Conservation (phyloP, 2,888 invertebrate genomes). For the Polydrusus tereticollis region DNA sequence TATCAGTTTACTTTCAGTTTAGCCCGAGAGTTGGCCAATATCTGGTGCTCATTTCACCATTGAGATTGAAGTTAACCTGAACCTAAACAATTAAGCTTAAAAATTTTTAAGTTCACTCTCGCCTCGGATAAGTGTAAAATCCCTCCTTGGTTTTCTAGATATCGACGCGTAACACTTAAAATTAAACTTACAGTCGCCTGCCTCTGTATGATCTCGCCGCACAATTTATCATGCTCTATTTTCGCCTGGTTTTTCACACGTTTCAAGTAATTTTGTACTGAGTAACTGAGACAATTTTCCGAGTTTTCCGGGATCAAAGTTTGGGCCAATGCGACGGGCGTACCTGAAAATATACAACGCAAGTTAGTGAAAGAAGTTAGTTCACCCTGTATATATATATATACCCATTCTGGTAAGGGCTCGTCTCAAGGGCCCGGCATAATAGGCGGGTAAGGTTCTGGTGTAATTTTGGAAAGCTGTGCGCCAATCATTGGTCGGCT, state of each 20-base stretch:
- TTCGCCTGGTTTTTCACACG: conserved; percentile 95
- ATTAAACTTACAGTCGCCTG: conserved; percentile 66
- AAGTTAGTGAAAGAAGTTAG: not conserved
- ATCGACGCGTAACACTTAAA: too few species aligned
- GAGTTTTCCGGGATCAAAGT: conserved; percentile 91
- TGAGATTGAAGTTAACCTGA: too few species aligned
- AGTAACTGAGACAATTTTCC: conserved; percentile 93
- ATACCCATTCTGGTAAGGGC: conserved; percentile 90
- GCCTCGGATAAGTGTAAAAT: too few species aligned
- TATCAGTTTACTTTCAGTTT: too few species aligned
- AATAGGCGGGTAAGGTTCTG: conserved; percentile 97
- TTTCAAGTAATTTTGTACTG: conserved; percentile 94
- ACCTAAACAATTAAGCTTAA: too few species aligned
- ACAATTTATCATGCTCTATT: conserved; percentile 89
- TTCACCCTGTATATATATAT: not conserved
- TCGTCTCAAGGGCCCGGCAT: conserved; percentile 88
- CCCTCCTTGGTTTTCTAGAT: too few species aligned
- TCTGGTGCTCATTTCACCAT: too few species aligned
- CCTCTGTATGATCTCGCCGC: conserved; percentile 82
- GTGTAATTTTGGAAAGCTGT: conserved; percentile 94
- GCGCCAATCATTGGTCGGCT: conserved; percentile 93
- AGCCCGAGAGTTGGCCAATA: too few species aligned
- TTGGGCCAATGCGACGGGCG: conserved; percentile 84
- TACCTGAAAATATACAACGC: conserved; percentile 62
- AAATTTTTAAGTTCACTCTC: too few species aligned